A percentile compares a stretch with the other conserved stretches of the same genome.
These are phyloP conservation scores for Manis javanica DNA, from an alignment of 2,797 vertebrate genomes.

Conservation along the genomic window DNA sequence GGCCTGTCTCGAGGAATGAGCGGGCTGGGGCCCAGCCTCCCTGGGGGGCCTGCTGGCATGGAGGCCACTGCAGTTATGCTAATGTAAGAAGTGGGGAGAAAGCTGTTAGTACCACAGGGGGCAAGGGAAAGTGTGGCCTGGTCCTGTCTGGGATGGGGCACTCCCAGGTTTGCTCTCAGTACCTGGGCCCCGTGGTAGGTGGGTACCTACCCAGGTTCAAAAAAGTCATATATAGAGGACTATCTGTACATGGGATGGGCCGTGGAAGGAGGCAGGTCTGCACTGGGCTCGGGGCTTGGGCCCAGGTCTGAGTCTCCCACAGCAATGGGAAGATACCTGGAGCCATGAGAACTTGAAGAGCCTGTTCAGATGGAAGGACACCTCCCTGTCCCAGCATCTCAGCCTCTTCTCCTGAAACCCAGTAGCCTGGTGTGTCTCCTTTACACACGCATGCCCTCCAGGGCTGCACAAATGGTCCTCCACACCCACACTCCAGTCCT, in stretches of 20 bases:
- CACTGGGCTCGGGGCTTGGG: background rate
- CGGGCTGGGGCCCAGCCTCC: background rate
- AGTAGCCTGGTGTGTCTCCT: background rate
- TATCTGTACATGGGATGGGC: background rate
- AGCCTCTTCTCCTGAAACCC: background rate
- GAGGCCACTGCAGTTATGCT: background rate
- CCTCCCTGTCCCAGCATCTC: background rate
- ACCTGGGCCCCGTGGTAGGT: background rate
- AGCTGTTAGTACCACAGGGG: background rate
- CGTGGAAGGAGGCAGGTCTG: background rate
- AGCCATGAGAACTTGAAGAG: background rate
- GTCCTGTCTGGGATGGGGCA: background rate
- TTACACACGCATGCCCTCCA: background rate
- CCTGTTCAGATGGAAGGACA: background rate
- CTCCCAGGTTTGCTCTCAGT: background rate
- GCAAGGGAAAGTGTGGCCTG: background rate
- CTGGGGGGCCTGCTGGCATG: background rate
- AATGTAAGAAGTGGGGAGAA: background rate
- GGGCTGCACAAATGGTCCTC: background rate
- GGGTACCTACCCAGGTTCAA: background rate
- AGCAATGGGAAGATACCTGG: background rate
- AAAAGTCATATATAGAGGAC: background rate
- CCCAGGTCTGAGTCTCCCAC: background rate
- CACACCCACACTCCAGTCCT: fast-evolving
- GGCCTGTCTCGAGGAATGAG: background rate